These are phyloP conservation scores for Epinotia bilunana DNA, from an alignment of 2,888 invertebrate genomes.

Conservation along the genomic window DNA sequence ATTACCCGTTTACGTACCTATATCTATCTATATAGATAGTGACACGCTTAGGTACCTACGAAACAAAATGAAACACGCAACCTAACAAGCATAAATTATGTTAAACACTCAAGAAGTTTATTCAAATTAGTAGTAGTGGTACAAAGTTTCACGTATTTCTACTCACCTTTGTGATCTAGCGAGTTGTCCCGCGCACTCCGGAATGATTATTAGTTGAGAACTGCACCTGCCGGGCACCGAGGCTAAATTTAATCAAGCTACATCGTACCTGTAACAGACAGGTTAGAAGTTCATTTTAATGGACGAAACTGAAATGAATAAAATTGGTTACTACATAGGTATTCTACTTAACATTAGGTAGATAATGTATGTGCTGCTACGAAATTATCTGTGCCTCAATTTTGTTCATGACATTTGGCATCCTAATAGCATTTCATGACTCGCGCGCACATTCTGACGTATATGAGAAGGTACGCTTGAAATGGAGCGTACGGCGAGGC, in stretches of 20 bases:
- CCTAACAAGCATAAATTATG: background rate
- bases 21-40: no score
- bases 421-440: no score
- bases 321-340: no score
- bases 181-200: background rate
- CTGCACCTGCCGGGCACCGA: background rate
- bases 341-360: no score
- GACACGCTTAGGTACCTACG: no score
- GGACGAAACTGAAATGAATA: background rate
- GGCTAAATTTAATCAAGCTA: background rate
- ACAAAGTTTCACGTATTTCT: constrained; percentile 2
- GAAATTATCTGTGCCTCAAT: no score
- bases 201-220: background rate
- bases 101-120: background rate
- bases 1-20: no score
- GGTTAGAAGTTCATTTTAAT: background rate
- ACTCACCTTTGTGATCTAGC: background rate
- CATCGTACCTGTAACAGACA: background rate
- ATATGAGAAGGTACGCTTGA: no score
- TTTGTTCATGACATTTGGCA: no score
- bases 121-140: background rate
- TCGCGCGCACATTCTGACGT: no score
- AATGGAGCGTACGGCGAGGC: no score
- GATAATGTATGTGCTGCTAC: no score
- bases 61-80: background rate